Conservation (phyloP, 2,888 invertebrate species). For the Nomada lathburiana region DNA sequence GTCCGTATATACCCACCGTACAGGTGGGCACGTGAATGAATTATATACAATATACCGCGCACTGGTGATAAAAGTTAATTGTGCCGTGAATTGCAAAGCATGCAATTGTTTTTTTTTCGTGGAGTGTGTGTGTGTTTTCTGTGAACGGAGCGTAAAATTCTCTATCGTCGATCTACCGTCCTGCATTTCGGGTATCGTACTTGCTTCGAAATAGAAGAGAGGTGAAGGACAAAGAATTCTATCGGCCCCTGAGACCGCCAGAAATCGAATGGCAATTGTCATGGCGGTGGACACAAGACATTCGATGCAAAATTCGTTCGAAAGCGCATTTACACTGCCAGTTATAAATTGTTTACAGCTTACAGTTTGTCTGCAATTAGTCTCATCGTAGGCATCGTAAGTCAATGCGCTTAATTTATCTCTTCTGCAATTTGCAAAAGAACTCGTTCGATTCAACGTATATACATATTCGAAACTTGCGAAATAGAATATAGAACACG, state of each 20-base stretch:
- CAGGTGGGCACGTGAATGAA: not conserved
- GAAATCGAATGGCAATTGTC: conserved; percentile 3
- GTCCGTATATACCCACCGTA: not conserved
- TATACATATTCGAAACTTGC: too few relatives aligned
- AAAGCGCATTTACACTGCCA: conserved; percentile 19
- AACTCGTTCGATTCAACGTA: too few relatives aligned
- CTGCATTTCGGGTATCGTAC: conserved; percentile 22
- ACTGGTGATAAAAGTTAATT: conserved; percentile 8
- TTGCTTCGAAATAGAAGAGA: conserved; percentile 16
- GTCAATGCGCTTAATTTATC: too few relatives aligned
- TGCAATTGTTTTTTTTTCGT: not conserved
- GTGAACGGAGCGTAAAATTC: conserved; percentile 11
- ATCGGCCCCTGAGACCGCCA: conserved; percentile 4
- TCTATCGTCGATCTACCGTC: conserved; percentile 28
- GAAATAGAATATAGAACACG: too few relatives aligned
- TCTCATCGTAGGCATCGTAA: too few relatives aligned
- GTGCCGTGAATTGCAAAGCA: conserved; percentile 24
- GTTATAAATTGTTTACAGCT: not conserved
- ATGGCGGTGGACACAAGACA: conserved; percentile 5
- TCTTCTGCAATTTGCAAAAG: too few relatives aligned
- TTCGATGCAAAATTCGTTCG: conserved; percentile 22
- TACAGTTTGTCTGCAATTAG: too few relatives aligned
- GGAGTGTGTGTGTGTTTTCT: not conserved
- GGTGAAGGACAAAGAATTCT: conserved; percentile 10
- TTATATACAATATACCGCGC: not conserved